These are phyloP conservation scores for Nasonovia ribisnigri DNA, from an alignment of 2,888 invertebrate genomes.

Conservation along the genomic window DNA sequence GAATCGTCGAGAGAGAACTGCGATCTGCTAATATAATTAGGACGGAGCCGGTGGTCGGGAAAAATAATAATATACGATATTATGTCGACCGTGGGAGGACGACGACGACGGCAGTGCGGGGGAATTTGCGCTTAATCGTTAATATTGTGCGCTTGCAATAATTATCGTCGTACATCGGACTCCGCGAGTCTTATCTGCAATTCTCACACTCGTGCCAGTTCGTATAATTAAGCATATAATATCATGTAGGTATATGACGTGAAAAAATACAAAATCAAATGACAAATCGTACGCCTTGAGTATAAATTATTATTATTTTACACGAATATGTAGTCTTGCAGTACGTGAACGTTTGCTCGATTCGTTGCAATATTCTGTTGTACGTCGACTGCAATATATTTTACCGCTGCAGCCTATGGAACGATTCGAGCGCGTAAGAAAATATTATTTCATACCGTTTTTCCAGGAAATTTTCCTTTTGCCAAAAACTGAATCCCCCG, in stretches of 20 bases:
- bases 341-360: neutral
- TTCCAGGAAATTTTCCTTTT: neutral
- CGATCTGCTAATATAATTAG: neutral
- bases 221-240: neutral
- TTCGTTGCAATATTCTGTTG: neutral
- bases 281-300: neutral
- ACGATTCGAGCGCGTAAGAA: neutral
- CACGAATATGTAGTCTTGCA: neutral
- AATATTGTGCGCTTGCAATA: neutral
- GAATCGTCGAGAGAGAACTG: neutral
- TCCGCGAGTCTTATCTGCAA: neutral
- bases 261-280: neutral
- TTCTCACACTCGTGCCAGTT: neutral
- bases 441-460: neutral
- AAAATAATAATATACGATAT: neutral
- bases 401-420: neutral
- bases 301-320: neutral
- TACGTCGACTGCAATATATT: too few relatives aligned
- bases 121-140: neutral
- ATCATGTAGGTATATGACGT: neutral
- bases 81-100: neutral
- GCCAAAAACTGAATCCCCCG: neutral
- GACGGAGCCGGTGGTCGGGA: neutral
- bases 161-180: neutral
- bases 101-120: neutral